Conservation (phyloP, 2,113 vertebrate species). For the Xiphophorus couchianus region DNA sequence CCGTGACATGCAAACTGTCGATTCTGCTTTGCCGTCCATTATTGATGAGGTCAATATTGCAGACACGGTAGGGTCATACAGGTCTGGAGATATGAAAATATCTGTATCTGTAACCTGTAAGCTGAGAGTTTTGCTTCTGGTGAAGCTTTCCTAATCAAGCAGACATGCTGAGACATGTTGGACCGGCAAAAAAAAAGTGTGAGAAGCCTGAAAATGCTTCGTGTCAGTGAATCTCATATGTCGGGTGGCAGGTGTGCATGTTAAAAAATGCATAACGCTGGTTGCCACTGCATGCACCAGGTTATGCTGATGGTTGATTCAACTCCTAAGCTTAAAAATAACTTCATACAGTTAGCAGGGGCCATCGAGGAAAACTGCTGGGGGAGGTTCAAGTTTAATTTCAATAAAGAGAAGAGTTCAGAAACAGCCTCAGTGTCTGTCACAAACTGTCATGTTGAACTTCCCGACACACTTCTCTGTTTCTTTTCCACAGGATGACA, state of each 20-base stretch:
- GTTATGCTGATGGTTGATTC: background rate
- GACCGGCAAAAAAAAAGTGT: constrained; percentile 27
- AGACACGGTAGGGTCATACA: background rate
- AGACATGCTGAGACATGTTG: constrained; percentile 49
- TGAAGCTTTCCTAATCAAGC: constrained; percentile 1
- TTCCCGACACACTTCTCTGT: too few relatives aligned
- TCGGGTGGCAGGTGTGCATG: constrained; percentile 44
- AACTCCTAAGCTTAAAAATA: background rate
- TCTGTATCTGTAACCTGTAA: constrained; percentile 3
- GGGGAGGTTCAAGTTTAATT: background rate
- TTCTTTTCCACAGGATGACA: too few relatives aligned
- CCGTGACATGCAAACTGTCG: background rate
- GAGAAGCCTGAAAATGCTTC: constrained; percentile 46
- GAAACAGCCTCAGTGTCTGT: background rate
- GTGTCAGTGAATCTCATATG: constrained; percentile 11
- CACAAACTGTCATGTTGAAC: too few relatives aligned
- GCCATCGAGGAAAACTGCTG: background rate
- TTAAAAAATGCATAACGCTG: constrained; percentile 49
- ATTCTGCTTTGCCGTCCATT: constrained; percentile 9
- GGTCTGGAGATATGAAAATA: constrained; percentile 8
- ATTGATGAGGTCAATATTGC: constrained; percentile 21
- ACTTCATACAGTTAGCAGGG: background rate
- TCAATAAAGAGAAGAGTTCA: background rate
- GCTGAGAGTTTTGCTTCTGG: background rate
- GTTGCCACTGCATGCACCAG: background rate